Percentiles rank a stretch among this genome's conserved stretches.
These are phyloP conservation scores for Cinara cedri DNA, from an alignment of 2,888 invertebrate genomes.

Conservation along the genomic window DNA sequence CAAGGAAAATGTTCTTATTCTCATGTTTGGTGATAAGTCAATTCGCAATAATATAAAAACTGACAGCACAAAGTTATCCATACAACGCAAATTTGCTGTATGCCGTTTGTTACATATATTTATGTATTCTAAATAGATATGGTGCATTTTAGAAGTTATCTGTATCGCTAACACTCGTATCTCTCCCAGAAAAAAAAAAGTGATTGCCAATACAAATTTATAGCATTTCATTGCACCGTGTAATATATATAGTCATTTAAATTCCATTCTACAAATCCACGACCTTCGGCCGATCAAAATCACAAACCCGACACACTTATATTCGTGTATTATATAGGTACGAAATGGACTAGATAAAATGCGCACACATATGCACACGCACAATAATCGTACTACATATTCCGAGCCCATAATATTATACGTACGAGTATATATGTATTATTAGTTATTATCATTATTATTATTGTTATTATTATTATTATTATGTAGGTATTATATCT, in stretches of 20 bases:
- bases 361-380: background rate
- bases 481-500: background rate
- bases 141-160: too few relatives aligned
- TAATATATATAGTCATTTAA: background rate
- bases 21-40: too few relatives aligned
- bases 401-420: background rate
- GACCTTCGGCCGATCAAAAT: conserved; percentile 36
- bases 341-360: conserved; percentile 29
- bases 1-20: too few relatives aligned
- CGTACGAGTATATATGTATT: background rate
- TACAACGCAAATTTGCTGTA: too few relatives aligned
- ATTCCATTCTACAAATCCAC: conserved; percentile 12
- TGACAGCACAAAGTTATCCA: too few relatives aligned
- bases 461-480: conserved; percentile 13
- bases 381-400: background rate
- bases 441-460: conserved; percentile 23
- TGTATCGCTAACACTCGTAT: background rate
- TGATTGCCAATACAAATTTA: conserved; percentile 7
- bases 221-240: background rate
- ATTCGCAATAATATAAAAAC: too few relatives aligned
- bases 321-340: too few relatives aligned
- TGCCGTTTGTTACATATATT: too few relatives aligned
- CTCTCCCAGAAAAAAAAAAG: background rate
- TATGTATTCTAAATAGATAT: background rate
- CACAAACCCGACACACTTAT: background rate